Conservation (phyloP, 2,888 invertebrate genomes). For the Cheilosia grossa region DNA sequence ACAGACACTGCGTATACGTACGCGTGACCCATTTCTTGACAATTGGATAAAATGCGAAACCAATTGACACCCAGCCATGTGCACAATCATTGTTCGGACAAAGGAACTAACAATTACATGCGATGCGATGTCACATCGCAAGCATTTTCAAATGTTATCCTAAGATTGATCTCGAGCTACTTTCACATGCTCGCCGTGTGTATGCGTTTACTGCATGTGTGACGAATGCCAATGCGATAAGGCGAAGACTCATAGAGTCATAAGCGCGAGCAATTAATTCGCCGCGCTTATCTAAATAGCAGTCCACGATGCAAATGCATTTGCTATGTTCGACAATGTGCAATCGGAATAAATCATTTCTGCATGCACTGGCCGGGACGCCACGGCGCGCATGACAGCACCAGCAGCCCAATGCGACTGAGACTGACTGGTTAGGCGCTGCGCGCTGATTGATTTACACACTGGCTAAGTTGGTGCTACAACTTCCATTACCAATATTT, state of each 20-base stretch:
- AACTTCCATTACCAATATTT: conserved; percentile 71
- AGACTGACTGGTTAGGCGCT: conserved; percentile 33
- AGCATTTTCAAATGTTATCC: conserved; percentile 36
- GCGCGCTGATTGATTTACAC: conserved; percentile 70
- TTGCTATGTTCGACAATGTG: conserved; percentile 68
- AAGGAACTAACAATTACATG: conserved; percentile 16
- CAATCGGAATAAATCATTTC: conserved; percentile 71
- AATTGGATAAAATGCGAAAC: conserved; percentile 50
- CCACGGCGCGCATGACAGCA: conserved; percentile 28
- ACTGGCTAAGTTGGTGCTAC: conserved; percentile 53
- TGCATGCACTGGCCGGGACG: conserved; percentile 14
- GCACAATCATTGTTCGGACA: conserved; percentile 8
- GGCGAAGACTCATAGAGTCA: conserved; percentile 39
- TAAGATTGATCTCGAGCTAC: conserved; percentile 52
- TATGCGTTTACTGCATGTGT: background rate
- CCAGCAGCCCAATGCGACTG: conserved; percentile 37
- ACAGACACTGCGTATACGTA: conserved; percentile 11
- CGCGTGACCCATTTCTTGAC: conserved; percentile 44
- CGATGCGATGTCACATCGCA: conserved; percentile 1
- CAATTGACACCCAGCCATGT: conserved; percentile 56
- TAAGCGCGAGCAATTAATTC: conserved; percentile 73
- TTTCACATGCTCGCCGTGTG: conserved; percentile 59
- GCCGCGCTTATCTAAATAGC: conserved; percentile 72
- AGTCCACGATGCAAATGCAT: conserved; percentile 66
- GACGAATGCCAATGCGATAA: conserved; percentile 66